These are phyloP conservation scores for Platerodrilus igneus DNA, from an alignment of 2,888 invertebrate genomes.

Conservation along the genomic window DNA sequence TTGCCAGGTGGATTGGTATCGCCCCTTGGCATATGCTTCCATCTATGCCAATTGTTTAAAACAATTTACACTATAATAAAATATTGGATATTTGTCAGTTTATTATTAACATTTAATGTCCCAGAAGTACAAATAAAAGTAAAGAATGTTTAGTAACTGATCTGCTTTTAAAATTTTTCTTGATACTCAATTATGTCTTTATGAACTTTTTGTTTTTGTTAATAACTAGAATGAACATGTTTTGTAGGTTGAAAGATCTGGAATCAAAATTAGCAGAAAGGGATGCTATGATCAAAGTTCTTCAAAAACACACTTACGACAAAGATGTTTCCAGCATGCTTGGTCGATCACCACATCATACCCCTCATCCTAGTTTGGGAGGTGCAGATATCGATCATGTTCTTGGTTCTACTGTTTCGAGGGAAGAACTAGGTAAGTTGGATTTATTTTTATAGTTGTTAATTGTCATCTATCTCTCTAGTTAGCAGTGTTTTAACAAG, in stretches of 20 bases:
- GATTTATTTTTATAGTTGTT: neutral
- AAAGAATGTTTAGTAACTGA: too few relatives aligned
- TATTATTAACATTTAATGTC: too few relatives aligned
- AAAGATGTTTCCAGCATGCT: constrained; percentile 59
- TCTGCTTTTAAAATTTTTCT: neutral
- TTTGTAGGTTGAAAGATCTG: constrained; percentile 68
- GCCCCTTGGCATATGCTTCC: too few relatives aligned
- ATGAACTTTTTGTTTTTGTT: constrained; percentile 5
- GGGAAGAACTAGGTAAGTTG: constrained; percentile 48
- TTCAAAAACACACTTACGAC: constrained; percentile 75
- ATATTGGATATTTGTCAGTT: too few relatives aligned
- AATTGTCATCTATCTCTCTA: constrained; percentile 31
- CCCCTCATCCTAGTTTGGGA: constrained; percentile 50
- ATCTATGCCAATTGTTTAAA: too few relatives aligned
- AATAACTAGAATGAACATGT: too few relatives aligned
- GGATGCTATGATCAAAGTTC: constrained; percentile 85
- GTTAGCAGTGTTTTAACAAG: constrained; percentile 57
- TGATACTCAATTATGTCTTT: too few relatives aligned
- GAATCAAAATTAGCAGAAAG: constrained; percentile 85
- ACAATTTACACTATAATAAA: too few relatives aligned
- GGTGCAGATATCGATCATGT: constrained; percentile 50
- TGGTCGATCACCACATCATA: constrained; percentile 50
- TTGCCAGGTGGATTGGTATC: too few relatives aligned
- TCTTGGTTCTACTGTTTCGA: constrained; percentile 46
- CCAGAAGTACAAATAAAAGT: too few relatives aligned